A percentile compares a stretch with the other conserved stretches of the same genome.
phyloP scores from a whole-genome alignment of 2,113 vertebrate species.

The Leptodactylus fuscus region DNA sequence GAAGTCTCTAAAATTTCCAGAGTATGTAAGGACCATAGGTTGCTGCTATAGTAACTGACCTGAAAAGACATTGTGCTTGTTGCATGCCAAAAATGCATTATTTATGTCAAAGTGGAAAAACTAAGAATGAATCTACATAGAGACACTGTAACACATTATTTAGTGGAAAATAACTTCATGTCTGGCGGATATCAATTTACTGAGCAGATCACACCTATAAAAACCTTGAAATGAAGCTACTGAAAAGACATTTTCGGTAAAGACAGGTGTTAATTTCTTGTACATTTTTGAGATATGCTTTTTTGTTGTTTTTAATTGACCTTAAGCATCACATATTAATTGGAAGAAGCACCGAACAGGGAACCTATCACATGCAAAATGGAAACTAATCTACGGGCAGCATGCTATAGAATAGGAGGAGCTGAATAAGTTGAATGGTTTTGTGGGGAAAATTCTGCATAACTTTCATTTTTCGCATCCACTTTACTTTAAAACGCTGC shows the following conservation, averaged over 20 bases:
- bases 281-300: too few species aligned
- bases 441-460: too few species aligned
- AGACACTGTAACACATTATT: neutral
- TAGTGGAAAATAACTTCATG: neutral
- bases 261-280: neutral
- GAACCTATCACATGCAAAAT: too few species aligned
- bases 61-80: too few species aligned
- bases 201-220: neutral
- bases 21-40: too few species aligned
- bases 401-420: too few species aligned
- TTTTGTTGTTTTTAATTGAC: neutral
- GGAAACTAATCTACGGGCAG: too few species aligned
- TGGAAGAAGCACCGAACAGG: neutral
- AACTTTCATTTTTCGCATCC: too few species aligned
- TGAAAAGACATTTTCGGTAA: neutral
- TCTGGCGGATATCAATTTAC: neutral
- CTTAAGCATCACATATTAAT: neutral
- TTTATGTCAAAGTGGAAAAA: neutral
- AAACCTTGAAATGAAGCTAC: neutral
- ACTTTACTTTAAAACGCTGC: too few species aligned
- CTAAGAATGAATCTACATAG: constrained; percentile 5
- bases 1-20: too few species aligned
- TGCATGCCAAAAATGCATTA: neutral
- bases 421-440: too few species aligned
- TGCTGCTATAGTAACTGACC: too few species aligned